phyloP scores from a whole-genome alignment of 1,140 invertebrate species.

The Panagrolaimus sp. region DNA sequence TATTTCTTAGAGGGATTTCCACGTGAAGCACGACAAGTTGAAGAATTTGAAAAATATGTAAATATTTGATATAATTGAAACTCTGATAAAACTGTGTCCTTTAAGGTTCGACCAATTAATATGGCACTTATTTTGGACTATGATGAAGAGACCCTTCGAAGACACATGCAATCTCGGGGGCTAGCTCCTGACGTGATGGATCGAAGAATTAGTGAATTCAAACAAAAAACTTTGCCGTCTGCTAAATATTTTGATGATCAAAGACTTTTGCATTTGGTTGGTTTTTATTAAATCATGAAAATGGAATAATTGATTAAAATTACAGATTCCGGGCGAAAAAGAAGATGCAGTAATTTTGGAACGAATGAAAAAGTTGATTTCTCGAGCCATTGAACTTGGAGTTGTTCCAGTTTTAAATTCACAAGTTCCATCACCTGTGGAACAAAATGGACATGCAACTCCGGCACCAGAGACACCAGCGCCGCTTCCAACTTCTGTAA shows the following conservation, averaged over 20 bases:
- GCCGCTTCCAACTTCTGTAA: neutral
- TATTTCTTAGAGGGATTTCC: constrained; percentile 55
- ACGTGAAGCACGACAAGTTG: constrained; percentile 55
- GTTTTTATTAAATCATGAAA: neutral
- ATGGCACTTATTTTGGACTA: constrained; percentile 58
- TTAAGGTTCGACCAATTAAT: constrained; percentile 53
- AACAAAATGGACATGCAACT: neutral
- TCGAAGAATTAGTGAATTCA: constrained; percentile 54
- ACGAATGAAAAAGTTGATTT: constrained; percentile 48
- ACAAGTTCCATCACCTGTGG: constrained; percentile 6
- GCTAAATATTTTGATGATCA: constrained; percentile 58
- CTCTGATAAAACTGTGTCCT: too few species aligned
- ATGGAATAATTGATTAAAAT: constrained; percentile 1
- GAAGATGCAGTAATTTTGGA: constrained; percentile 50
- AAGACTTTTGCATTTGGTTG: constrained; percentile 51
- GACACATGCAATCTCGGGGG: constrained; percentile 49
- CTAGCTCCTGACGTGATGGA: constrained; percentile 51
- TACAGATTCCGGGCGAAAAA: constrained; percentile 56
- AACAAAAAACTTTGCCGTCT: constrained; percentile 50
- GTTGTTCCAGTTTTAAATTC: constrained; percentile 22
- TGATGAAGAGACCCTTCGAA: constrained; percentile 52
- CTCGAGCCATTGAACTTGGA: constrained; percentile 48
- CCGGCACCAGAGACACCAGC: constrained; percentile 3
- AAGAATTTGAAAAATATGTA: constrained; percentile 56
- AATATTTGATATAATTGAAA: neutral